Base-by-base conservation (phyloP, 2,113 vertebrate species). In the Perccottus glenii region DNA sequence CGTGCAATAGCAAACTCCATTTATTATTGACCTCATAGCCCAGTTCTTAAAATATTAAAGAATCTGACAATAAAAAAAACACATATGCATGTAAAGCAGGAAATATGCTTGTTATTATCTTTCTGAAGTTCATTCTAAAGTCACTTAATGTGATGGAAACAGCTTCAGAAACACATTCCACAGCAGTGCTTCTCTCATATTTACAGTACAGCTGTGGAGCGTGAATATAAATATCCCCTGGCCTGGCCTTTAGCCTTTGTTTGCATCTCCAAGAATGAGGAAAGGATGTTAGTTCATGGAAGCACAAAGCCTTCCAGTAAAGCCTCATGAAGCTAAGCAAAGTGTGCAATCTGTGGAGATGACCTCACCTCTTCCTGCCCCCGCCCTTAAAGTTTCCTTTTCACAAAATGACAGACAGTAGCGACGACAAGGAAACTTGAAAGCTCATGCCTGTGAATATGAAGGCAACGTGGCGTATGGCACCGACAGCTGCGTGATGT, bases 311-410 rank as follows among this genome's bases (percentile, higher is more conserved):
- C 66, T 57, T 48, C 12, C 15, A 36, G 64, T 50, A 59, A 27
- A 27, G 19, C 19, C 19, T 27, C 19, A 44, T 70, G 19, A 74
- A 70, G 60, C 19, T 15, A 7, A 47, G 35, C 0, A 32, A 27
- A 15, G 48, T 64, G 78, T 63, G 52, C 16, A 73, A 73, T 82
- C 14, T 70, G 45, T 69, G 80, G 32, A 60, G 77, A 80, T 89
- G 88, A 91, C 80, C 88, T 89, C 85, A 89, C 75, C 81, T 82
- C 64, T 76, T 81, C 79, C 78, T 84, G 78, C 4, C 77, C 78
- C 58, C 57, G 6, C 32, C 52, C 33, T 36, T 11, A 86, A 87
- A 87, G 76, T 60, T 69, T 84, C 74, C 77, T 76, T 74, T 80
- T 60, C 58, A 66, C 44, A 35, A 19, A 36, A 15, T 35, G 49